A percentile compares a stretch with the other conserved stretches of the same genome.
Evolutionary conservation across 2,888 invertebrate genomes (phyloP).

Genomic region (Trissolcus japonicus): DNA sequence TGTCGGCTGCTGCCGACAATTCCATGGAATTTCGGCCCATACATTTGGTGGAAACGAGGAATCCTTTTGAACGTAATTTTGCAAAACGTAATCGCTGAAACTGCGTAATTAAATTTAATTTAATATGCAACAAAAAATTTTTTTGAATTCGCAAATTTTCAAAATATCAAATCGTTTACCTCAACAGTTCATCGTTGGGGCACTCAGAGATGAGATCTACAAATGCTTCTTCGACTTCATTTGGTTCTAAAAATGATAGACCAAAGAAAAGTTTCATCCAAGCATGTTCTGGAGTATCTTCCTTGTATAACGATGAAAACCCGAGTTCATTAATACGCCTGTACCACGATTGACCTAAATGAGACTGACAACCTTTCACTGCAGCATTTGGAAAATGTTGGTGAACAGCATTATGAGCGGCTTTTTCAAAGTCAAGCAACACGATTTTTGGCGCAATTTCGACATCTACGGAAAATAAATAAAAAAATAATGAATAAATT

Average conservation of each 20-base stretch:
- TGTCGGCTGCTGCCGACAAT: too few relatives aligned
- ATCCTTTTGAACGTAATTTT: background rate
- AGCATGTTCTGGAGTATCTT: background rate
- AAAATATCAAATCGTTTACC: background rate
- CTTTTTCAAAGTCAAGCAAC: too few relatives aligned
- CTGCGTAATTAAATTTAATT: background rate
- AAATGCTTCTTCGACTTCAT: background rate
- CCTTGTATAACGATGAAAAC: background rate
- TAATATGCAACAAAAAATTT: too few relatives aligned
- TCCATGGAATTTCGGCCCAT: background rate
- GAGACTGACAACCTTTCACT: background rate
- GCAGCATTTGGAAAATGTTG: too few relatives aligned
- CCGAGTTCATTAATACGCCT: background rate
- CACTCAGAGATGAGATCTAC: background rate
- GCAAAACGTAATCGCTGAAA: background rate
- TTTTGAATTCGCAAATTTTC: too few relatives aligned
- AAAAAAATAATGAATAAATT: too few relatives aligned
- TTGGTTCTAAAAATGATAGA: background rate
- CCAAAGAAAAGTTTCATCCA: background rate
- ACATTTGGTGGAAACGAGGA: background rate
- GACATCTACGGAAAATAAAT: too few relatives aligned
- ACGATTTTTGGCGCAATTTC: too few relatives aligned
- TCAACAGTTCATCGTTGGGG: background rate
- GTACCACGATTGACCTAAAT: slow-evolving; percentile 1
- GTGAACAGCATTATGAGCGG: too few relatives aligned